Percentiles rank a stretch among this genome's conserved stretches.
phyloP scores from a whole-genome alignment of 2,113 vertebrate species.

The Eupsittula cactorum region DNA sequence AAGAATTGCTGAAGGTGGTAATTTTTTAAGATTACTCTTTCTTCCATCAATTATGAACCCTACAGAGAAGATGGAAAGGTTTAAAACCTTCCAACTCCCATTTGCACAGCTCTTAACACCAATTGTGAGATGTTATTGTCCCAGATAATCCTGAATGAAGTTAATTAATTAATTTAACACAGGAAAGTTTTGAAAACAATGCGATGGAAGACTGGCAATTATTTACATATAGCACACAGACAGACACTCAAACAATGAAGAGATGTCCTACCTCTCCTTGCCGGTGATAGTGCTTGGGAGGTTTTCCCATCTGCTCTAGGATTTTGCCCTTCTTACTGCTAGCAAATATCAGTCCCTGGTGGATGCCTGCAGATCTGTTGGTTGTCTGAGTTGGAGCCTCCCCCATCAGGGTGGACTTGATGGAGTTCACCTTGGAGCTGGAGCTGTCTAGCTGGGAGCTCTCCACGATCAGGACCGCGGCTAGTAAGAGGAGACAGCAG shows the following conservation, averaged over 20 bases:
- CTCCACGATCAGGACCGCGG: conserved; percentile 83
- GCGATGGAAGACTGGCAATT: not conserved
- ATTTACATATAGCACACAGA: not conserved
- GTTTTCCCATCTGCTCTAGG: conserved; percentile 84
- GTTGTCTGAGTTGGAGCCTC: conserved; percentile 82
- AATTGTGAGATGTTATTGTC: not conserved
- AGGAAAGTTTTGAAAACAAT: not conserved
- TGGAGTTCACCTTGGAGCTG: conserved; percentile 90
- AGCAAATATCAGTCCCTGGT: conserved; percentile 76
- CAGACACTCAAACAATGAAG: not conserved
- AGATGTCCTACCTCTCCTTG: conserved; percentile 56
- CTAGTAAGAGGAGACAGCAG: conserved; percentile 84
- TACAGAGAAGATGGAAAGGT: not conserved
- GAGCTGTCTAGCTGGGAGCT: conserved; percentile 83
- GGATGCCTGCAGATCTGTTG: conserved; percentile 81
- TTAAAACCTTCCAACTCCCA: not conserved
- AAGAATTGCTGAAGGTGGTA: not conserved
- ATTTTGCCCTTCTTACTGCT: conserved; percentile 87
- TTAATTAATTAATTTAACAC: not conserved
- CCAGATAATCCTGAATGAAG: not conserved
- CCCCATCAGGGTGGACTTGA: conserved; percentile 85
- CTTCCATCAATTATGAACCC: not conserved
- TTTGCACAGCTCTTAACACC: not conserved
- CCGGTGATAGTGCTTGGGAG: conserved; percentile 51
- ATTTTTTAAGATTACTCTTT: not conserved